Percentiles rank a stretch among this genome's conserved stretches.
Evolutionary conservation across 2,797 vertebrate species (phyloP).

Genomic region (Gephyroberyx darwinii): DNA sequence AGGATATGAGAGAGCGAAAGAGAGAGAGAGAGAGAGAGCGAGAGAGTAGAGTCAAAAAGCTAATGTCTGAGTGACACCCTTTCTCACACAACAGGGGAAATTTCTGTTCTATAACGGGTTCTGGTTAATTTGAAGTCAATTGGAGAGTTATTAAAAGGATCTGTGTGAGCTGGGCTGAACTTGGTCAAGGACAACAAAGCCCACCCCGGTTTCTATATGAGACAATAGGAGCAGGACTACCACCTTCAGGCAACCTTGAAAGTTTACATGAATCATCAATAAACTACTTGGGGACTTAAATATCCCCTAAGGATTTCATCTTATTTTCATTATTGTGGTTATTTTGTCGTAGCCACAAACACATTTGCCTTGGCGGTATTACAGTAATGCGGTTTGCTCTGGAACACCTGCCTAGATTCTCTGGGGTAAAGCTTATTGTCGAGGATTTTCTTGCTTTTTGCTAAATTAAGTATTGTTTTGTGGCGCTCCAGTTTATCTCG

Average conservation of each 20-base stretch:
- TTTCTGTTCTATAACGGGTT: conserved; percentile 83
- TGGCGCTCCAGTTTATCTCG: conserved; percentile 61
- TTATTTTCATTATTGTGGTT: neutral
- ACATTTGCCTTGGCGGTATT: conserved; percentile 3
- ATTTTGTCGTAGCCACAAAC: conserved; percentile 14
- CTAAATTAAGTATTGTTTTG: conserved; percentile 55
- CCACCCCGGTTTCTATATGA: conserved; percentile 66
- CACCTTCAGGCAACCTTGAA: conserved; percentile 71
- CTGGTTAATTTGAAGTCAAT: conserved; percentile 86
- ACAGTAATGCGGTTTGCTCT: conserved; percentile 20
- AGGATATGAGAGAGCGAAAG: conserved; percentile 52
- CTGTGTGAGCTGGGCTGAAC: conserved; percentile 80
- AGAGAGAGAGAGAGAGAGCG: conserved; percentile 24
- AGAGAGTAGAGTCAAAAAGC: conserved; percentile 66
- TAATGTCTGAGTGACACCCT: conserved; percentile 81
- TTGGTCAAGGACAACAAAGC: conserved; percentile 83
- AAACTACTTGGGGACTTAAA: conserved; percentile 16
- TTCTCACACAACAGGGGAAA: conserved; percentile 80
- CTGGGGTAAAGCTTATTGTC: conserved; percentile 44
- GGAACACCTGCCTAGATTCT: conserved; percentile 44
- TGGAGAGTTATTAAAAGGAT: conserved; percentile 85
- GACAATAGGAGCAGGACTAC: conserved; percentile 50
- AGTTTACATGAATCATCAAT: conserved; percentile 43
- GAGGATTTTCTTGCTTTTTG: conserved; percentile 62
- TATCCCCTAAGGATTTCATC: neutral